Conservation (phyloP, 2,888 invertebrate genomes). For the Gari tellinella region DNA sequence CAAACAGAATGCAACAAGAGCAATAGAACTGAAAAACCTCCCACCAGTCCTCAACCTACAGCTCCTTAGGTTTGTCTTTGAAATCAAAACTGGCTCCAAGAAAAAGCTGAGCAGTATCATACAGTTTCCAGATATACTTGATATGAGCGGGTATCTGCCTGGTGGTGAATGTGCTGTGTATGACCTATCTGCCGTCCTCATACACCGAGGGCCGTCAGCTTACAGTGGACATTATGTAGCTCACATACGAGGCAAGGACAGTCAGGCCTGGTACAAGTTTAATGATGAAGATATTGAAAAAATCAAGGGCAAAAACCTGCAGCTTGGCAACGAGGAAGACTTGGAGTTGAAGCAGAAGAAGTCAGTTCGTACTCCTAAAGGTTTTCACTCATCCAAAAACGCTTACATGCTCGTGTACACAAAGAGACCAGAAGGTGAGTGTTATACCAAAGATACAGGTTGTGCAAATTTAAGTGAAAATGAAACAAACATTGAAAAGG, state of each 20-base stretch:
- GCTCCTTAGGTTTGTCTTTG: slow-evolving; percentile 88
- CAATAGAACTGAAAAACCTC: slow-evolving; percentile 86
- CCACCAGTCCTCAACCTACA: slow-evolving; percentile 88
- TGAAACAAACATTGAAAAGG: too few species aligned
- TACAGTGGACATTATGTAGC: slow-evolving; percentile 89
- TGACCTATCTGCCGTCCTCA: slow-evolving; percentile 88
- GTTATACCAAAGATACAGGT: too few species aligned
- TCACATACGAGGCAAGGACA: slow-evolving; percentile 86
- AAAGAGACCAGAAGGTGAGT: slow-evolving; percentile 7
- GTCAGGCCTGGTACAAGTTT: slow-evolving; percentile 88
- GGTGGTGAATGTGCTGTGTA: slow-evolving; percentile 78
- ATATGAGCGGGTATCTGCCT: slow-evolving; percentile 86
- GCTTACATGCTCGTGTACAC: slow-evolving; percentile 89
- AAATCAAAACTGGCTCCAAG: slow-evolving; percentile 87
- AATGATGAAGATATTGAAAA: slow-evolving; percentile 87
- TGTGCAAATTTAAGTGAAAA: too few species aligned
- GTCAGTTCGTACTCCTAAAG: slow-evolving; percentile 78
- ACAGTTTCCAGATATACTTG: slow-evolving; percentile 87
- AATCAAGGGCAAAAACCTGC: slow-evolving; percentile 83
- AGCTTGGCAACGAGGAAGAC: slow-evolving; percentile 85
- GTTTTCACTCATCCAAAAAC: slow-evolving; percentile 86
- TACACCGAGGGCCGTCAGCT: slow-evolving; percentile 88
- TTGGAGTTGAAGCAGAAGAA: slow-evolving; percentile 73
- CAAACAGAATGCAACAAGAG: slow-evolving; percentile 87
- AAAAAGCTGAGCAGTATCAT: slow-evolving; percentile 87